A percentile compares a stretch with the other conserved stretches of the same genome.
These are phyloP conservation scores for Avahi laniger DNA, from an alignment of 2,797 vertebrate genomes.

Conservation along the genomic window DNA sequence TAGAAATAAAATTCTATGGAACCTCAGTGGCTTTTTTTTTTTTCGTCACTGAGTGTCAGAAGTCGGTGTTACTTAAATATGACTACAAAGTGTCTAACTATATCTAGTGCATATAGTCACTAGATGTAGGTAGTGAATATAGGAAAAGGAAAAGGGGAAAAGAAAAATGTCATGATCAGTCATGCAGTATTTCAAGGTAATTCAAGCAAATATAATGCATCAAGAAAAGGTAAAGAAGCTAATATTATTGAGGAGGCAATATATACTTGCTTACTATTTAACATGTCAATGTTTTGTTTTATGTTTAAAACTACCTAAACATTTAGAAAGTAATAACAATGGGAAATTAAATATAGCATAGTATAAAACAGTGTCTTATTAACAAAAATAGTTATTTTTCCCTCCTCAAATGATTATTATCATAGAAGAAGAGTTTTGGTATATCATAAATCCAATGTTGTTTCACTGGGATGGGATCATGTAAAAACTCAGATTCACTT, in stretches of 20 bases:
- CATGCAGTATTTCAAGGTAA: conserved; percentile 2
- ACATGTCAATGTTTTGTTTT: neutral
- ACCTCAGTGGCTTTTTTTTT: neutral
- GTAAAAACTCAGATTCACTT: neutral
- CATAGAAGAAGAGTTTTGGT: neutral
- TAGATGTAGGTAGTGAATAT: neutral
- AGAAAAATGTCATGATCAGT: neutral
- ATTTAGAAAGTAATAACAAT: neutral
- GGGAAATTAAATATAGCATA: conserved; percentile 2
- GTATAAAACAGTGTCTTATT: neutral
- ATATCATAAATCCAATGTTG: neutral
- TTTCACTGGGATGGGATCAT: neutral
- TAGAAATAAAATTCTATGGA: neutral
- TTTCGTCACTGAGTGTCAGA: neutral
- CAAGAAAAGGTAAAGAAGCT: conserved; percentile 14
- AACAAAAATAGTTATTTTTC: conserved; percentile 4
- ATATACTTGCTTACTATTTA: neutral
- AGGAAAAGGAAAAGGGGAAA: neutral
- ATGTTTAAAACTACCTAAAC: neutral
- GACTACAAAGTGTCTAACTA: neutral
- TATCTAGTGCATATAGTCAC: neutral
- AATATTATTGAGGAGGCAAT: neutral
- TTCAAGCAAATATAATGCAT: neutral
- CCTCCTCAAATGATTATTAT: neutral
- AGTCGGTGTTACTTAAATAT: neutral